Evolutionary conservation across 2,888 invertebrate genomes (phyloP), one percentile per base, ranked within the genome.

Genomic region (Hecatera dysodea): DNA sequence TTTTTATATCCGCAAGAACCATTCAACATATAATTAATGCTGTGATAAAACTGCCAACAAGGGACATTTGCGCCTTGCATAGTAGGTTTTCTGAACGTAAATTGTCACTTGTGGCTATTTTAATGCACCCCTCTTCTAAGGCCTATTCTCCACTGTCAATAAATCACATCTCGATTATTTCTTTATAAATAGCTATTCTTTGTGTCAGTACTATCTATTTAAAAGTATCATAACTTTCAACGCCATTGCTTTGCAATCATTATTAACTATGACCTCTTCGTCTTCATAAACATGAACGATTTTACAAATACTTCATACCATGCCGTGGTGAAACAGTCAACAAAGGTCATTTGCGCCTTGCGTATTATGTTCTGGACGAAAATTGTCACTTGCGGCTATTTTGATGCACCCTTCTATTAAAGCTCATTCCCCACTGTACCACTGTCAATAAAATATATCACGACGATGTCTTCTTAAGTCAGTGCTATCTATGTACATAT

Each of bases 181-280:
- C 33, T 64, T 33, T 67, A 77, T 68, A 79, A 79, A 79, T 68
- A 77, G 67, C 67, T 36, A 8, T 9, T 24, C 48, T 2, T 36
- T 65, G 75, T 44, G 50, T 72, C 80, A 77, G 66, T 67, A 48
- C 52, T 33, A 33, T 33, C 8, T 33, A 33, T 33, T 7, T 8
- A 33, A 33, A 33, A 0, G 33, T 33, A 33, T 33, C 9, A 33
- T 9, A 33, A 33, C 0, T 33, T 33, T 33, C 33, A 33, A 33
- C 33, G 33, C 6, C 33, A 8, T 8, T 8, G 33, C 33, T 4
- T 33, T 0, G 33, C 8, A 9, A 33, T 33, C 29, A 29, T 29
- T 29, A 6, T 29, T n/a, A n/a, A n/a, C n/a, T n/a, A n/a, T n/a
- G n/a, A n/a, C 39, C 39, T 39, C 39, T 39, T 12, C 15, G 12